Evolutionary conservation across 1,140 invertebrate genomes (phyloP), one percentile per base, ranked within the genome.

Genomic region (Pteromalus puparum): DNA sequence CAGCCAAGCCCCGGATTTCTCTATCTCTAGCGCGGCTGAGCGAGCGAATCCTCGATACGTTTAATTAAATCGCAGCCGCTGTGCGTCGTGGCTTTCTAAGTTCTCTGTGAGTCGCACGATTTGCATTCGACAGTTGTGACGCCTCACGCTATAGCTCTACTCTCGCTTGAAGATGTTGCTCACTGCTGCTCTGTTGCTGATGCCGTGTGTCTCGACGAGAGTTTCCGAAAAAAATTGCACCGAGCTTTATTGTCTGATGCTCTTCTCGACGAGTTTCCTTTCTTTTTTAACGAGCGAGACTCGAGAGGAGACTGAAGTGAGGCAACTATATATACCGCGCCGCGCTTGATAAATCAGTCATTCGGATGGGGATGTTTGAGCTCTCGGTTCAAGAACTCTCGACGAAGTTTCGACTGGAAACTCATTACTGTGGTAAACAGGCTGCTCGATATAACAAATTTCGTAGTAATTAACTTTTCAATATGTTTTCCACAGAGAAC

Each of bases 111-210:
- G 15, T 48, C 1, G 34, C 28, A 34, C 21, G 65, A 38, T 79
- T 67, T 79, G 77, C 77, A 68, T 38, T 61, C 61, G 61, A 68
- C 76, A 79, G 76, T 61, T 79, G 75, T 9, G n/a, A 48, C 73
- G 72, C 28, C 10, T 3, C 10, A 26, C 67, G n/a, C 28, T 1
- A 34, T 1, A 34, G 34, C n/a, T n/a, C n/a, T n/a, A n/a, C n/a
- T n/a, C n/a, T n/a, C 5, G 6, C 34, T 1, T 1, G 6, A 5
- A 34, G 34, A 34, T 1, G 34, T 34, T 34, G 65, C n/a, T 68
- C 26, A 21, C 67, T 70, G 67, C 13, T 24, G 65, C 65, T 0
- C n/a, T n/a, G n/a, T n/a, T n/a, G n/a, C n/a, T n/a, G n/a, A n/a
- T n/a, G n/a, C n/a, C n/a, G n/a, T n/a, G 21, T 18, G 30, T 34